phyloP scores from a whole-genome alignment of 2,113 vertebrate genomes.

The Oriolus oriolus region DNA sequence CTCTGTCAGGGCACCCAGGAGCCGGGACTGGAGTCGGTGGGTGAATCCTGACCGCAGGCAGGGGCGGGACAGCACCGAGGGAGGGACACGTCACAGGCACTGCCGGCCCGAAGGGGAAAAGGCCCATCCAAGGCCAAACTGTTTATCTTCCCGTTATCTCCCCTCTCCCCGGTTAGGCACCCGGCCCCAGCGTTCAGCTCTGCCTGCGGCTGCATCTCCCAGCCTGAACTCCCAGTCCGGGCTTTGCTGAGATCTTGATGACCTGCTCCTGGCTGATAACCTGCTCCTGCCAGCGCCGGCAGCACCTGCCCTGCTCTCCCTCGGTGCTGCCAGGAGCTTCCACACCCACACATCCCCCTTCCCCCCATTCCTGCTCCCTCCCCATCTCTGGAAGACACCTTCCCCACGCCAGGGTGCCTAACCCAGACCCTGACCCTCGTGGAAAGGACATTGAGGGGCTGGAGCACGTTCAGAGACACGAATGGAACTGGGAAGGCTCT shows the following conservation, averaged over 20 bases:
- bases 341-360: no score
- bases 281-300: not conserved
- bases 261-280: not conserved
- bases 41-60: not conserved
- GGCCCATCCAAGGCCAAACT: not conserved
- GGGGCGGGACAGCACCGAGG: not conserved
- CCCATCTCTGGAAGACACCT: not conserved
- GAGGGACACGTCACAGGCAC: rapidly evolving
- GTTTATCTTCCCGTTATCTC: not conserved
- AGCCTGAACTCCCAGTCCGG: not conserved
- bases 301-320: not conserved
- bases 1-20: not conserved
- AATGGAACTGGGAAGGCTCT: not conserved
- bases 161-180: rapidly evolving
- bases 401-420: rapidly evolving
- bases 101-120: not conserved
- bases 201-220: not conserved
- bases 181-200: not conserved
- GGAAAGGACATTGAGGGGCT: not conserved
- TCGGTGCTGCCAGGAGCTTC: not conserved
- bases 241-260: not conserved
- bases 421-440: not conserved
- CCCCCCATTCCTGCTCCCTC: rapidly evolving
- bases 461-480: not conserved
- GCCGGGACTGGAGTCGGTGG: rapidly evolving